A percentile compares a stretch with the other conserved stretches of the same genome.
These are phyloP conservation scores for Zaprionus camerounensis DNA, from an alignment of 1,140 invertebrate species.

Conservation along the genomic window DNA sequence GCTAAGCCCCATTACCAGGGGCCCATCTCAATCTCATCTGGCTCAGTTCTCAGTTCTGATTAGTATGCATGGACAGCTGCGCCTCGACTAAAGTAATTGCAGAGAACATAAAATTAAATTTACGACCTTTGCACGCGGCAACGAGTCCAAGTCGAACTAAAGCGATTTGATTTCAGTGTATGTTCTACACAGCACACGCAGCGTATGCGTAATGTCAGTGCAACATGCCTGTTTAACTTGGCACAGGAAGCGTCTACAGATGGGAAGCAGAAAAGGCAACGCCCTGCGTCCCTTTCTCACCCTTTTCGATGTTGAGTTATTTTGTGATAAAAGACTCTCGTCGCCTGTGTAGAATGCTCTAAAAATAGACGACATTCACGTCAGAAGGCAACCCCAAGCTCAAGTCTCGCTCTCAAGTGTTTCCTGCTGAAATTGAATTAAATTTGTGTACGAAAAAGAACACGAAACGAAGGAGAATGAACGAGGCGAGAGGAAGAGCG, in stretches of 20 bases:
- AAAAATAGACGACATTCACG: slow-evolving; percentile 35
- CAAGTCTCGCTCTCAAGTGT: slow-evolving; percentile 33
- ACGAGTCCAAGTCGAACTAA: slow-evolving; percentile 2
- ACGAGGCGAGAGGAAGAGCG: not conserved
- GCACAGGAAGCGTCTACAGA: not conserved
- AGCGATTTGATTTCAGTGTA: slow-evolving; percentile 4
- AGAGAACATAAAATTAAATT: slow-evolving; percentile 72
- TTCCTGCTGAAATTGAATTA: slow-evolving; percentile 48
- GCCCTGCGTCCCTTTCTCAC: not conserved
- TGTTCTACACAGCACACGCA: not conserved
- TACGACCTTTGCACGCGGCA: slow-evolving; percentile 59
- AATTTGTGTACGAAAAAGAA: slow-evolving; percentile 48
- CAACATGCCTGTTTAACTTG: not conserved
- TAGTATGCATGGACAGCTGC: slow-evolving; percentile 72
- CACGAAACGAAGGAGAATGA: not conserved
- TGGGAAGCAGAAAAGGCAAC: no score
- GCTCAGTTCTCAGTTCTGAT: slow-evolving; percentile 36
- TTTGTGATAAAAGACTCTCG: slow-evolving; percentile 27
- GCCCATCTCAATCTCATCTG: not conserved
- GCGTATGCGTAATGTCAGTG: slow-evolving; percentile 31
- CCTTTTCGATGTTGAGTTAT: not conserved
- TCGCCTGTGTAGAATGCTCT: slow-evolving; percentile 6
- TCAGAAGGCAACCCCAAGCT: slow-evolving; percentile 11
- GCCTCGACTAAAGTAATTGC: slow-evolving; percentile 63
- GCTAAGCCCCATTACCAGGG: not conserved